Conservation (phyloP, 2,888 invertebrate genomes). For the Plagodis pulveraria region DNA sequence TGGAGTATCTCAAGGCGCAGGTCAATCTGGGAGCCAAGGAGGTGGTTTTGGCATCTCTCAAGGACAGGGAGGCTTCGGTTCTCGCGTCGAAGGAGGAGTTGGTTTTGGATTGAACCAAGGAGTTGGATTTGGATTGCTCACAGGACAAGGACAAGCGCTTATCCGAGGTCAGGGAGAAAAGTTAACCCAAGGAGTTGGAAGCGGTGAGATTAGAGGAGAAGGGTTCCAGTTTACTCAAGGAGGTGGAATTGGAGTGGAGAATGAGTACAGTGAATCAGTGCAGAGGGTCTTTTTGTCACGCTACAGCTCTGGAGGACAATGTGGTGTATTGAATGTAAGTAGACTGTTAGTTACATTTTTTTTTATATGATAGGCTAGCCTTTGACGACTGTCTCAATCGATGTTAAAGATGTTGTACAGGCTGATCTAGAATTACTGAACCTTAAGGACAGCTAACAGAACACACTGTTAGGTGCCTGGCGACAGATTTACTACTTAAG, state of each 20-base stretch:
- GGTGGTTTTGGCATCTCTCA: slow-evolving; percentile 13
- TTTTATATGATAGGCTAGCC: background rate
- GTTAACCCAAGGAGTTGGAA: slow-evolving; percentile 35
- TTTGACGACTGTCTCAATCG: background rate
- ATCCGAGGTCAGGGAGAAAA: slow-evolving; percentile 38
- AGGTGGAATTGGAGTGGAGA: slow-evolving; percentile 49
- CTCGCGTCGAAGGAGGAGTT: slow-evolving; percentile 15
- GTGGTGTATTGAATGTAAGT: slow-evolving; percentile 75
- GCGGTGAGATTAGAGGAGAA: slow-evolving; percentile 32
- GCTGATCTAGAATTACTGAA: no score
- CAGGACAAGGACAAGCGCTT: slow-evolving; percentile 36
- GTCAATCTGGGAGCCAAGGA: slow-evolving; percentile 36
- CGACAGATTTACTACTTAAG: no score
- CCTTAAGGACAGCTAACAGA: no score
- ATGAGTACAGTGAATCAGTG: slow-evolving; percentile 59
- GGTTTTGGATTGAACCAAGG: slow-evolving; percentile 31
- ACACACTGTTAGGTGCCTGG: no score
- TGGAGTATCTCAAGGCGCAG: slow-evolving; percentile 33
- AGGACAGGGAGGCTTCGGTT: slow-evolving; percentile 29
- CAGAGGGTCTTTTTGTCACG: slow-evolving; percentile 62
- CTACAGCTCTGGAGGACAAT: slow-evolving; percentile 64
- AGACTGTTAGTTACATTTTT: background rate
- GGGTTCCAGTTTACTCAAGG: slow-evolving; percentile 36
- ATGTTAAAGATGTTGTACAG: no score
- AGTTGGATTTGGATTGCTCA: slow-evolving; percentile 29